These are phyloP conservation scores for Odontophorus gujanensis DNA, from an alignment of 2,113 vertebrate genomes.

Conservation along the genomic window DNA sequence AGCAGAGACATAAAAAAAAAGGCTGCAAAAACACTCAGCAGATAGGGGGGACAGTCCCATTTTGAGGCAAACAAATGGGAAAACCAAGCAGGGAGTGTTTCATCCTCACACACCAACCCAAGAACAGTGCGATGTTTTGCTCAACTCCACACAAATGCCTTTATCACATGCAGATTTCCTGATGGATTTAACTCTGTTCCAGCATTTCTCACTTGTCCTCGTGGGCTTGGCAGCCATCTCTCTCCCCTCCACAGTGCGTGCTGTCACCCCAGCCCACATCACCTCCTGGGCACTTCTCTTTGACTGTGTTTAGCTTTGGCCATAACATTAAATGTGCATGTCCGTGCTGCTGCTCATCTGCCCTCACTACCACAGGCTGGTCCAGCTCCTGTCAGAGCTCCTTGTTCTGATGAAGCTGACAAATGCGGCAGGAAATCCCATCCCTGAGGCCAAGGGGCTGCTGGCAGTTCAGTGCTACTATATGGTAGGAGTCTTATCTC, in stretches of 20 bases:
- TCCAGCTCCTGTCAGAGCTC: too few relatives aligned
- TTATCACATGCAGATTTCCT: not conserved
- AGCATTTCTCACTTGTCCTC: accelerated
- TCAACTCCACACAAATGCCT: accelerated
- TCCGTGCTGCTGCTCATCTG: not conserved
- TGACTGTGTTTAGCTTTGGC: not conserved
- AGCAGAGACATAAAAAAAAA: slow-evolving; percentile 11
- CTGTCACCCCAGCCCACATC: too few relatives aligned
- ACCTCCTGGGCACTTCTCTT: too few relatives aligned
- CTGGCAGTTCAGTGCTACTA: not conserved
- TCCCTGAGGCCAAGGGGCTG: accelerated
- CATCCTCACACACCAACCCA: not conserved
- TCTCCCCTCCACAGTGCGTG: not conserved
- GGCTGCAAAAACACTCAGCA: not conserved
- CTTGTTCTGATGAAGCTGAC: too few relatives aligned
- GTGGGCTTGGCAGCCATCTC: accelerated
- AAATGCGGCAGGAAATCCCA: accelerated
- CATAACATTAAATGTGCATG: not conserved
- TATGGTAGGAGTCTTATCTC: not conserved
- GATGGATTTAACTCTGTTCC: not conserved
- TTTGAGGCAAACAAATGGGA: not conserved
- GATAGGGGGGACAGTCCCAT: not conserved
- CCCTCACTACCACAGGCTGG: not conserved
- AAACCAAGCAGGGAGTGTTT: not conserved
- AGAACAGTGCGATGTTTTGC: accelerated